Evolutionary conservation across 2,888 invertebrate genomes (phyloP).

Genomic region (Creontiades dilutus): DNA sequence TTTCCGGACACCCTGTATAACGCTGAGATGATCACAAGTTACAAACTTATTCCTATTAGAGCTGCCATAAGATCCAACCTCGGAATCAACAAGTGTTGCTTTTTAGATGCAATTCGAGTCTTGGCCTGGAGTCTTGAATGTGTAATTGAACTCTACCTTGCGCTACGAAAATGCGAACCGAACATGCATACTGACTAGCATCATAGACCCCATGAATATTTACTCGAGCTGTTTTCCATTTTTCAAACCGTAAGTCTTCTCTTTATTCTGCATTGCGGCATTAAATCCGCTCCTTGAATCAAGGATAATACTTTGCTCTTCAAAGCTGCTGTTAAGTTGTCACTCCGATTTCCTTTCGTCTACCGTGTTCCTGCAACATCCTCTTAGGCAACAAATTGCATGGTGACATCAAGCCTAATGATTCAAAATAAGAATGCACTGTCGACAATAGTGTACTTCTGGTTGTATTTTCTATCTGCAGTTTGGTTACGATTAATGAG

Average conservation of each 20-base stretch:
- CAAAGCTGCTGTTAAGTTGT: background rate
- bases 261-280: background rate
- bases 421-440: too few species aligned
- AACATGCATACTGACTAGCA: constrained; percentile 64
- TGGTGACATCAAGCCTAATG: too few species aligned
- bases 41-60: background rate
- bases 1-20: too few species aligned
- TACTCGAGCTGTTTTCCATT: background rate
- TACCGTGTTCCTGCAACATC: constrained; percentile 24
- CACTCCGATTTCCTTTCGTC: constrained; percentile 53
- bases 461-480: too few species aligned
- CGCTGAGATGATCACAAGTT: background rate
- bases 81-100: background rate
- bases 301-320: background rate
- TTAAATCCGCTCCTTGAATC: background rate
- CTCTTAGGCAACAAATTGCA: too few species aligned
- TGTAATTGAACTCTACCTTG: constrained; percentile 20
- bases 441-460: too few species aligned
- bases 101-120: constrained; percentile 28
- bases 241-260: background rate
- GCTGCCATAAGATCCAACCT: background rate
- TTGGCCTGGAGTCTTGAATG: too few species aligned
- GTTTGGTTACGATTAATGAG: too few species aligned
- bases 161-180: constrained; percentile 55
- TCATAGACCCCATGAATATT: constrained; percentile 64